Base-by-base conservation (phyloP, 2,113 vertebrate genomes). In the Phrynocephalus versicolor region DNA sequence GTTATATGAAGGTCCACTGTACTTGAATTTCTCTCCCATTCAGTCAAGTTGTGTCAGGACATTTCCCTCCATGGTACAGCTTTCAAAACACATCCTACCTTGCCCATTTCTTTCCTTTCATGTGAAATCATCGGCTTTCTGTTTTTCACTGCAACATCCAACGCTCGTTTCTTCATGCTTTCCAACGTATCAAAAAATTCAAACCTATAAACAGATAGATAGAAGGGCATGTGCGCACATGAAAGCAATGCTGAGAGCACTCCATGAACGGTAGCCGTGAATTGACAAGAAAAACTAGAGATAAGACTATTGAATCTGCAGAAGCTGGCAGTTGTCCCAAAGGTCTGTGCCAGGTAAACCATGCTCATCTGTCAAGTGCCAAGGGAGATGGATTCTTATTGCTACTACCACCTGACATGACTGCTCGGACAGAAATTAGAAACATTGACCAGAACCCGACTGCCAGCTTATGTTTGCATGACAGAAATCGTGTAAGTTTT, bases 141-240 rank as follows among this genome's bases (percentile, higher is more conserved):
- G 87, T 99, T 99, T 90, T 99, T 99, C 88, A 99, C 98, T 0
- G 98, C 94, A 1, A 99, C 85, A 3, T 99, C 98, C 91, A 99
- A 87, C 25, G 96, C 97, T 85, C 98, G 96, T 84, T 86, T 97
- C 92, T 95, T 93, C 58, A 97, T 96, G 41, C 98, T 97, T 88
- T 97, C 96, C 82, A 98, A 90, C 23, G 97, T 92, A 77, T 97
- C 96, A 27, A 97, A 96, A 92, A 97, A 98, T 92, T 99, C 98
- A 85, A 99, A 98, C 93, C 98, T 99, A 88, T 71, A 92, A 80
- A n/a, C n/a, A n/a, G n/a, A 35, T 33, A 69, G 12, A 39, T 72
- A 85, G 15, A 30, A 25, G 86, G 79, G 92, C 35, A 69, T 85
- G 41, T 82, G 1, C 55, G 13, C 33, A n/a, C 25, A 78, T 15